phyloP scores from a whole-genome alignment of 64 coral and sea anemone species.

The Stichodactyla helianthus region DNA sequence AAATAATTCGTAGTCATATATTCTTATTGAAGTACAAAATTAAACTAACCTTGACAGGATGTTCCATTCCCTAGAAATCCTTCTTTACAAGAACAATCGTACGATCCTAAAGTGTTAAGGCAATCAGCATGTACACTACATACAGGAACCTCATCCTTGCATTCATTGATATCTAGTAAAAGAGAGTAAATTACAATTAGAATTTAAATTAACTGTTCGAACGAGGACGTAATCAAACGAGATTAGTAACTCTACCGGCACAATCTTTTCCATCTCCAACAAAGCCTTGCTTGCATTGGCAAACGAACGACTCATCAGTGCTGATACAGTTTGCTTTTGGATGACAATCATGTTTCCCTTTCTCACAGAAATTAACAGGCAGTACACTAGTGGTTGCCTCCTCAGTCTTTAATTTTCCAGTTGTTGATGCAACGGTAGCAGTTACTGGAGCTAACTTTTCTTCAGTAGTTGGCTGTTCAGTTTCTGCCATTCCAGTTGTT shows the following conservation, averaged over 20 bases:
- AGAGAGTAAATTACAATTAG: too few species aligned
- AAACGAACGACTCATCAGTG: constrained; percentile 45
- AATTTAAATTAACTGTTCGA: too few species aligned
- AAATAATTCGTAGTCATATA: too few species aligned
- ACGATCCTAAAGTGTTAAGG: not conserved
- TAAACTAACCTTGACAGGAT: not conserved
- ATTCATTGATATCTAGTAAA: not conserved
- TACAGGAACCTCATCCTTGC: not conserved
- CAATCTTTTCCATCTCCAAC: constrained; percentile 52
- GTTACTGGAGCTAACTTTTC: not conserved
- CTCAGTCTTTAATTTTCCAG: not conserved
- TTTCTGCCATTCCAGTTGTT: not conserved
- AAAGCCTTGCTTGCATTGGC: constrained; percentile 40
- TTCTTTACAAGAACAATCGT: not conserved
- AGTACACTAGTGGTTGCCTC: not conserved
- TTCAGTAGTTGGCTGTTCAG: not conserved
- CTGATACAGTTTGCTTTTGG: constrained; percentile 51
- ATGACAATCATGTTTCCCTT: constrained; percentile 4
- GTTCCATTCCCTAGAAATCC: not conserved
- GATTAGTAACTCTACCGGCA: constrained; percentile 9
- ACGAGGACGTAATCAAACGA: too few species aligned
- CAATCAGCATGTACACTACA: not conserved
- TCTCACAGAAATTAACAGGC: not conserved
- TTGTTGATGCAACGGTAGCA: not conserved
- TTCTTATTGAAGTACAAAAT: not conserved